Conservation (phyloP, 2,113 vertebrate species). For the Triplophysa rosa region DNA sequence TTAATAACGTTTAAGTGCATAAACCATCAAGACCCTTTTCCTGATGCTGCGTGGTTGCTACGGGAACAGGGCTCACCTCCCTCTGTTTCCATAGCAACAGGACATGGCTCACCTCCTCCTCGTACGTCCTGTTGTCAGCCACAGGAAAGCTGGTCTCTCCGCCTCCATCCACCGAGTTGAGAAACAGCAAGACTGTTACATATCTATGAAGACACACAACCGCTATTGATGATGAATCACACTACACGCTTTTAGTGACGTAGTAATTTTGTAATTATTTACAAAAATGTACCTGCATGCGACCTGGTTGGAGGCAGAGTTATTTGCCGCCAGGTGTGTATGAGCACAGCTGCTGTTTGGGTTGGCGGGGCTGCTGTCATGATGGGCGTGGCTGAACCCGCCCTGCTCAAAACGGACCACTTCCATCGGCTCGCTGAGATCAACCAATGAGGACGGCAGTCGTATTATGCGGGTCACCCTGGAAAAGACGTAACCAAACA, state of each 20-base stretch:
- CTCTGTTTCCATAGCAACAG: constrained; percentile 6
- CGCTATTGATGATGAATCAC: background rate
- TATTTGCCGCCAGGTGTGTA: constrained; percentile 87
- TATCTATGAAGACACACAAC: constrained; percentile 74
- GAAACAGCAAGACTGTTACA: constrained; percentile 87
- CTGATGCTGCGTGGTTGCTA: constrained; percentile 35
- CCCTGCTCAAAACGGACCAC: constrained; percentile 88
- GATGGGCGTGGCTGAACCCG: constrained; percentile 91
- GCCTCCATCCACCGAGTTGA: constrained; percentile 88
- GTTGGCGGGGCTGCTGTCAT: constrained; percentile 88
- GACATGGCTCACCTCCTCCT: constrained; percentile 80
- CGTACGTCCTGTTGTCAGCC: constrained; percentile 93
- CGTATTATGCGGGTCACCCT: constrained; percentile 90
- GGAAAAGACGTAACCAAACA: background rate
- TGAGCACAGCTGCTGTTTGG: constrained; percentile 87
- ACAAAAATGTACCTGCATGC: constrained; percentile 81
- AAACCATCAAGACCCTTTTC: constrained; percentile 11
- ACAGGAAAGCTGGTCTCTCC: constrained; percentile 93
- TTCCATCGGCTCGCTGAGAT: constrained; percentile 92
- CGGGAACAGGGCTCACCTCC: background rate
- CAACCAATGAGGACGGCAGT: constrained; percentile 84
- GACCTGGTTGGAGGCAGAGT: constrained; percentile 83
- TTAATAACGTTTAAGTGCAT: background rate
- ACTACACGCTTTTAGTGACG: background rate
- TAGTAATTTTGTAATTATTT: too few species aligned